Evolutionary conservation across 2,113 vertebrate species (phyloP).

Genomic region (Megalops atlanticus): DNA sequence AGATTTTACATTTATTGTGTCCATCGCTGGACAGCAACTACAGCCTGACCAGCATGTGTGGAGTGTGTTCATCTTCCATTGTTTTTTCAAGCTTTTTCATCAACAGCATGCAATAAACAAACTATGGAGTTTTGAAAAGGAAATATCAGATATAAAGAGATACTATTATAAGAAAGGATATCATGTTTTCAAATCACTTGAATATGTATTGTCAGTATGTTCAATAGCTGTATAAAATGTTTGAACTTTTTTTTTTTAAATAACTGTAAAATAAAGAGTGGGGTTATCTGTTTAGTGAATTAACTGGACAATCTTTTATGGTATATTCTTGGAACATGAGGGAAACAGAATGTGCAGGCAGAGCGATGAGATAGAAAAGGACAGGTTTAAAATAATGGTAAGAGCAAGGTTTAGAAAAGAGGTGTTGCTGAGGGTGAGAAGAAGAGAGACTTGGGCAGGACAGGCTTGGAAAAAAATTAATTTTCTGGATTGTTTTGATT

Average conservation of each 20-base stretch:
- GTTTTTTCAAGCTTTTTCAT: conserved; percentile 29
- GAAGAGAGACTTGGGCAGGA: conserved; percentile 23
- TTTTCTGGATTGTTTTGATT: conserved; percentile 54
- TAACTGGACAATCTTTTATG: conserved; percentile 52
- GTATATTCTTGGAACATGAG: neutral
- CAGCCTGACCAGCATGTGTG: conserved; percentile 19
- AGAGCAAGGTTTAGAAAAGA: conserved; percentile 39
- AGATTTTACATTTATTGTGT: conserved; percentile 20
- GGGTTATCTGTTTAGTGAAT: conserved; percentile 44
- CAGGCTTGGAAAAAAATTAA: neutral
- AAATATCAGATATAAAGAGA: conserved; percentile 19
- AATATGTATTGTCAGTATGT: conserved; percentile 37
- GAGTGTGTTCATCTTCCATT: conserved; percentile 32
- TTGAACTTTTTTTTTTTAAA: conserved; percentile 25
- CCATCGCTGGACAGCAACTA: conserved; percentile 10
- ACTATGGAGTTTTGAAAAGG: conserved; percentile 20
- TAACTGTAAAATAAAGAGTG: conserved; percentile 21
- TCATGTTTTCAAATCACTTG: conserved; percentile 33
- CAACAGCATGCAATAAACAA: conserved; percentile 44
- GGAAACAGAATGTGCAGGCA: conserved; percentile 34
- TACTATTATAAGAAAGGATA: conserved; percentile 23
- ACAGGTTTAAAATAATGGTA: neutral
- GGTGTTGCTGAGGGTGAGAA: conserved; percentile 28
- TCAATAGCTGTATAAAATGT: conserved; percentile 33
- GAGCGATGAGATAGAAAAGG: conserved; percentile 29